Percentiles rank a stretch among this genome's conserved stretches.
Evolutionary conservation across 2,888 invertebrate genomes (phyloP).

Genomic region (Dermolepida albohirtum): DNA sequence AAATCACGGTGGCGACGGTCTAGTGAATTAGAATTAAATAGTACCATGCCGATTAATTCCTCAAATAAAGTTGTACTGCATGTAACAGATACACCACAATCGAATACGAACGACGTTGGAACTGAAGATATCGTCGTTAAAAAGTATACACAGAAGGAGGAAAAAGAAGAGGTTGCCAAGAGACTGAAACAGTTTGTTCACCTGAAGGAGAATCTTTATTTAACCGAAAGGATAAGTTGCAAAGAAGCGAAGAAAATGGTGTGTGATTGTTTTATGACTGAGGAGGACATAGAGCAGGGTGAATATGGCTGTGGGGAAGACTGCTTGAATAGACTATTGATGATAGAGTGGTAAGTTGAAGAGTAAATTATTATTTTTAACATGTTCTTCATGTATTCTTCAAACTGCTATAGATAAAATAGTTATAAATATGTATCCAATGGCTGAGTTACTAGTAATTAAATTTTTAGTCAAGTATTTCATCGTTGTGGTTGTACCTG

Average conservation of each 20-base stretch:
- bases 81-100: constrained; percentile 26
- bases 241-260: constrained; percentile 94
- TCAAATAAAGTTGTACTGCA: constrained; percentile 5
- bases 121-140: constrained; percentile 1
- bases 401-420: too few species aligned
- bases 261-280: constrained; percentile 93
- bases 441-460: neutral
- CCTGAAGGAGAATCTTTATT: constrained; percentile 88
- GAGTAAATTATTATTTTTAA: neutral
- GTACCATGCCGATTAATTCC: constrained; percentile 60
- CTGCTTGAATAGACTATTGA: constrained; percentile 95
- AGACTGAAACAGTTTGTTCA: constrained; percentile 81
- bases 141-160: neutral
- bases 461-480: neutral
- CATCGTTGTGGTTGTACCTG: too few species aligned
- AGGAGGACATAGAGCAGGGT: constrained; percentile 87
- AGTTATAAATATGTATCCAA: constrained; percentile 3
- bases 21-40: constrained; percentile 74
- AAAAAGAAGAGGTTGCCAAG: constrained; percentile 67
- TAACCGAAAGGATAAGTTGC: constrained; percentile 85
- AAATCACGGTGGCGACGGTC: constrained; percentile 83
- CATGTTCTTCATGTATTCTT: too few species aligned
- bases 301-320: constrained; percentile 94
- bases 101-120: constrained; percentile 1
- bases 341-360: constrained; percentile 94